Percentiles rank a stretch among this genome's conserved stretches.
phyloP scores from a whole-genome alignment of 2,797 vertebrate genomes.

The Anabas testudineus region DNA sequence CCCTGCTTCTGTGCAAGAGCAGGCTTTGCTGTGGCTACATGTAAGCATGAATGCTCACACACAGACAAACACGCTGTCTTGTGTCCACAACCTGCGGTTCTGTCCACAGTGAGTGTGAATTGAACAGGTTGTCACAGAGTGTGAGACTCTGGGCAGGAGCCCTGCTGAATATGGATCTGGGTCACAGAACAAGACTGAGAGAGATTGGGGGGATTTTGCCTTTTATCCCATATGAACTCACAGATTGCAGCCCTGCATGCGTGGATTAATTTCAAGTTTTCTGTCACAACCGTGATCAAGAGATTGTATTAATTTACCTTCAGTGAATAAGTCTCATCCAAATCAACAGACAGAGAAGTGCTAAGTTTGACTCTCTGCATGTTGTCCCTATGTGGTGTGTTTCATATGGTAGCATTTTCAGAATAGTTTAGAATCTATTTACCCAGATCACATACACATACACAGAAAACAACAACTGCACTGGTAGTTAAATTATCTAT shows the following conservation, averaged over 20 bases:
- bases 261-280: slow-evolving; percentile 72
- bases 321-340: slow-evolving; percentile 54
- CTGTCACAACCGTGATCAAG: slow-evolving; percentile 63
- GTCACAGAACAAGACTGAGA: slow-evolving; percentile 72
- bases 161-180: slow-evolving; percentile 83
- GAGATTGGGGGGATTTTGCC: slow-evolving; percentile 63
- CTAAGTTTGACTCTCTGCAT: background rate
- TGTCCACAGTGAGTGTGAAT: slow-evolving; percentile 75
- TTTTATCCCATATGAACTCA: slow-evolving; percentile 73
- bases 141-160: slow-evolving; percentile 67
- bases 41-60: slow-evolving; percentile 82
- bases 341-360: slow-evolving; percentile 31
- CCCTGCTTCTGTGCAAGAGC: slow-evolving; percentile 97
- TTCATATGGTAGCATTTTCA: background rate
- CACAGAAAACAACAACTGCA: too few relatives aligned
- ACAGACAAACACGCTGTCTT: slow-evolving; percentile 18
- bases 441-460: background rate
- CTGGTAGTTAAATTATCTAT: too few relatives aligned
- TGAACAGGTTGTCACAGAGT: slow-evolving; percentile 77
- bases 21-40: slow-evolving; percentile 97
- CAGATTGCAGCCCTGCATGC: slow-evolving; percentile 63
- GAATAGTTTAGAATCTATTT: background rate
- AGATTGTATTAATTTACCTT: slow-evolving; percentile 51
- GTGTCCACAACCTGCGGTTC: slow-evolving; percentile 62
- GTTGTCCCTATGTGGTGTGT: background rate